Evolutionary conservation across 2,797 vertebrate species (phyloP).

Genomic region (Muscicapa comitata): DNA sequence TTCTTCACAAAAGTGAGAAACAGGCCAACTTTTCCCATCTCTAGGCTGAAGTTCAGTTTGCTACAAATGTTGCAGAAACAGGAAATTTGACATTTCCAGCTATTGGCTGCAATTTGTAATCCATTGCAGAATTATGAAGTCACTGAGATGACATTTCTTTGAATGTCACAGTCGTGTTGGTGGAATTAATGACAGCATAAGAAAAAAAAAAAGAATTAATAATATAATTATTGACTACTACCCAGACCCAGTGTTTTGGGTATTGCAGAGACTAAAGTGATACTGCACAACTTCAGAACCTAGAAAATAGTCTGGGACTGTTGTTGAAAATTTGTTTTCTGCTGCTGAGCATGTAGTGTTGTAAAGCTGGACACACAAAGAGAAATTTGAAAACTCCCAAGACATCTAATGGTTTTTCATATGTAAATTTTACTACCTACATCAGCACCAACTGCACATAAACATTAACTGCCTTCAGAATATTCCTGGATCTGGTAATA

Average conservation of each 20-base stretch:
- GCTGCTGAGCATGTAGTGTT: background rate
- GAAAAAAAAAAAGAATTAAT: background rate
- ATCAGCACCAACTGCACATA: background rate
- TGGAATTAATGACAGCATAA: conserved; percentile 22
- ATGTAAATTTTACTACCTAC: background rate
- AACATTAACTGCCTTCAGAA: background rate
- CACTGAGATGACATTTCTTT: conserved; percentile 23
- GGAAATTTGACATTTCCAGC: background rate
- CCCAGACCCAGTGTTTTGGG: background rate
- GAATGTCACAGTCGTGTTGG: background rate
- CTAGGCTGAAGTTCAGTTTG: background rate
- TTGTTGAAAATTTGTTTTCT: background rate
- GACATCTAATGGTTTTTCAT: background rate
- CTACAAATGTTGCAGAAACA: background rate
- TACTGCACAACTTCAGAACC: background rate
- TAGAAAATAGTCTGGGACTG: background rate
- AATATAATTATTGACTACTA: background rate
- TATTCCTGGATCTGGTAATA: background rate
- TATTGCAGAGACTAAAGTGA: background rate
- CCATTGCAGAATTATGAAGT: background rate
- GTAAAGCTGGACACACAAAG: background rate
- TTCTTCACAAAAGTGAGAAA: background rate
- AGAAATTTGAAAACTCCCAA: background rate
- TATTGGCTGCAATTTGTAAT: background rate
- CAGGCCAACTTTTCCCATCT: background rate